Base-by-base conservation (phyloP, 2,113 vertebrate species). In the Campylomormyrus numenius region DNA sequence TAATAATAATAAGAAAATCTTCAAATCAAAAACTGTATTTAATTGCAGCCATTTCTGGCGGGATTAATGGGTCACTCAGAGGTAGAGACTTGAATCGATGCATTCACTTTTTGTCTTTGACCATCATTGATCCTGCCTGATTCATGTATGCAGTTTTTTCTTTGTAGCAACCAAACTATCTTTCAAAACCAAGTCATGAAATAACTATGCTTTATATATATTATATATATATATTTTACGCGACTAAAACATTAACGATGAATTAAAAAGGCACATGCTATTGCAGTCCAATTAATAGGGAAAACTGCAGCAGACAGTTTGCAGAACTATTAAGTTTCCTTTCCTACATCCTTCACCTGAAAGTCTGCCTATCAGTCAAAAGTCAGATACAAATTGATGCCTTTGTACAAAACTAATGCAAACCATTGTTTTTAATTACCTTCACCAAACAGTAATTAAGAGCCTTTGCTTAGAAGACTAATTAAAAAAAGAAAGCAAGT, bases 361-460 rank as follows among this genome's bases (percentile, higher is more conserved):
- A 93, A 93, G 91, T 92, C 93, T 92, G 93, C 92, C 93, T 89
- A 95, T 96, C 95, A 95, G 94, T 96, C 94, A 95, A 94, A 93
- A 94, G 90, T 90, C 90, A 94, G 77, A 94, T 94, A 93, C 93
- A 95, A 93, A 95, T 93, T 85, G 90, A 93, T 91, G 90, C 0
- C 27, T 91, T 94, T 93, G 94, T 90, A 92, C 91, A 94, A 88
- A 90, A 94, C 86, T 92, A 92, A 95, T 94, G 93, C 93, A 89
- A 90, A 93, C 90, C 88, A 92, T 92, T 92, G 91, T 89, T 62
- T 94, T 95, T 95, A 94, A 95, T 97, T 96, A 96, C 94, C 93
- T 92, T 91, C 92, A 94, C 95, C 95, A 95, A 95, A 95, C 91
- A 92, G 94, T 95, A 97, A 97, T 97, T 97, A 97, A 96, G 95